Evolutionary conservation across 2,888 invertebrate genomes (phyloP), one percentile per base, ranked within the genome.

Genomic region (Euphydryas editha): DNA sequence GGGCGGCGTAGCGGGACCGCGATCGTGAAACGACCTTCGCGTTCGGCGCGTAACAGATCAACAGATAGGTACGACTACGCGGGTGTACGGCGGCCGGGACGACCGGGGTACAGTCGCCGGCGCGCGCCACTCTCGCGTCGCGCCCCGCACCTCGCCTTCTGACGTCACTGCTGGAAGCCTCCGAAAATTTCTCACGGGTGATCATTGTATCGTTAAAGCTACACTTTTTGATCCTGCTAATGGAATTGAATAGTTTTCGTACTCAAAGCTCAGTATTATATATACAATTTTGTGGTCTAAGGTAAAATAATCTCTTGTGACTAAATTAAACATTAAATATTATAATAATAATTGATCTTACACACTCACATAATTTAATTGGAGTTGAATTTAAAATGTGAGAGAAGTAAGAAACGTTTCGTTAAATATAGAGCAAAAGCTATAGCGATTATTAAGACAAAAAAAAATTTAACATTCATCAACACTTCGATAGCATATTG

Each of bases 31-130:
- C 90, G 87, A 83, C 82, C 80, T 82, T 84, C 85, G 87, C 87
- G 87, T 83, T 83, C 88, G 82, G 84, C 86, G 90, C 87, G 90
- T 88, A 87, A 87, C 88, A 88, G 89, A 85, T 87, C 82, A 80
- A 82, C 81, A 82, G 82, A 83, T 78, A 80, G 76, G 75, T 75
- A 74, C n/a, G n/a, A n/a, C n/a, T n/a, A n/a, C 75, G 73, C 74
- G 74, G 74, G 76, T 75, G 78, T 74, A 72, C 73, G 78, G 84
- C 78, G 80, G 78, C 78, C 72, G 78, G 74, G 76, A 71, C 71
- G 71, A 70, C 71, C 72, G 73, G 72, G 71, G 69, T 68, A 67
- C 72, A 73, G 61, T 72, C 74, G 73, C 75, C 74, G 77, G 73
- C 76, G 74, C 77, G 73, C 75, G 73, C 73, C 72, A 70, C 71